phyloP scores from a whole-genome alignment of 2,113 vertebrate species.

The Xiphias gladius region DNA sequence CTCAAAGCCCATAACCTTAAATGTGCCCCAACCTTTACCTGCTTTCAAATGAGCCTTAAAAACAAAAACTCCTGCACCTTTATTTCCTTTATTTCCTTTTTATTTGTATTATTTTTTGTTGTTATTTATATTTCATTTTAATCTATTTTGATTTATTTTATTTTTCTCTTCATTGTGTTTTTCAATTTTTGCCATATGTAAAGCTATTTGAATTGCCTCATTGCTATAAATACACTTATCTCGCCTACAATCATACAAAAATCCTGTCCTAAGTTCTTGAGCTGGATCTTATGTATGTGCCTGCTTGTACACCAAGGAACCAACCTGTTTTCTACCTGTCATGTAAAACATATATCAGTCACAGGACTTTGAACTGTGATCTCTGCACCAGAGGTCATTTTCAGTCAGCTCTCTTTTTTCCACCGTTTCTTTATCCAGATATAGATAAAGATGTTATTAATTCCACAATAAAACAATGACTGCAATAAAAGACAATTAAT shows the following conservation, averaged over 20 bases:
- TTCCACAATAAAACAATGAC: not conserved
- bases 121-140: too few species aligned
- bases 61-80: too few species aligned
- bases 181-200: too few species aligned
- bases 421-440: not conserved
- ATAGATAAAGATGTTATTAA: not conserved
- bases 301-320: not conserved
- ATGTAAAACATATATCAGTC: constrained; percentile 9
- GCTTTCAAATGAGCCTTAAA: too few species aligned
- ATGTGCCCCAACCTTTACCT: too few species aligned
- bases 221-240: too few species aligned
- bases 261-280: not conserved
- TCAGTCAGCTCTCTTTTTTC: not conserved
- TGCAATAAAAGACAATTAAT: constrained; percentile 14
- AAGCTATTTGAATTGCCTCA: too few species aligned
- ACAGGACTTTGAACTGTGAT: constrained; percentile 15
- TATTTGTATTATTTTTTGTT: not conserved
- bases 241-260: too few species aligned
- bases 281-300: not conserved
- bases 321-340: not conserved
- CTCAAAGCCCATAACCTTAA: too few species aligned
- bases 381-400: constrained; percentile 7
- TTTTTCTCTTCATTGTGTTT: not conserved
- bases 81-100: not conserved
- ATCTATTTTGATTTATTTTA: not conserved